Base-by-base conservation (phyloP, 2,797 vertebrate species). In the Echiichthys vipera region DNA sequence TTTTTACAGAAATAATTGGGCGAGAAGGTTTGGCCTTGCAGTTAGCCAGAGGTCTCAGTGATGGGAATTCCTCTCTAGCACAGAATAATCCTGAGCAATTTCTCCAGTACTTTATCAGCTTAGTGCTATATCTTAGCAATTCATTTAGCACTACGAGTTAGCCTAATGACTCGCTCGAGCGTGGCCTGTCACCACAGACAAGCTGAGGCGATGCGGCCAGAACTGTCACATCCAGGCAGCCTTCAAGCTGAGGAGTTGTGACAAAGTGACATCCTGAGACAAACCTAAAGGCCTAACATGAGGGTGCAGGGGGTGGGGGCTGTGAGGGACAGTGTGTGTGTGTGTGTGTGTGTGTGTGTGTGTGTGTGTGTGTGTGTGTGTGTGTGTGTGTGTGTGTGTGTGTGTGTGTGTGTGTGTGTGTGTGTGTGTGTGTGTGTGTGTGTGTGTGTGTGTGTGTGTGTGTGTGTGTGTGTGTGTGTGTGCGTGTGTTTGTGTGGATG, bases 261-360 rank as follows among this genome's bases (percentile, higher is more conserved):
- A 91, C 88, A 90, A 88, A 85, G 85, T 91, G 91, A 92, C 90
- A 88, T 91, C 76, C 82, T 73, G 85, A 90, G 86, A 92, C 81
- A 84, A 90, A 90, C 81, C 84, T 87, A 91, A 88, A 88, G 80
- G 87, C 80, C 80, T 85, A 75, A 87, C 83, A 86, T 86, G 88
- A 87, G 73, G 80, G 70, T 65, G 75, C 51, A 46, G 39, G 54
- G 64, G 63, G 40, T 46, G 51, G 55, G 72, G 80, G 71, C 71
- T 75, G 45, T 49, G 74, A 83, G 81, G 75, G 80, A 68, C 36
- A 24, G 62, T 58, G 77, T 25, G 45, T 69, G 74, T 82, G 57
- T 65, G 39, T 46, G 39, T 58, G 55, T 50, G 45, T 53, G 42
- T 54, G 68, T 42, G 66, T 53, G 53, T 30, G 67, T 34, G 39